phyloP scores from a whole-genome alignment of 2,888 invertebrate species.

The Acanthoscelides obtectus region DNA sequence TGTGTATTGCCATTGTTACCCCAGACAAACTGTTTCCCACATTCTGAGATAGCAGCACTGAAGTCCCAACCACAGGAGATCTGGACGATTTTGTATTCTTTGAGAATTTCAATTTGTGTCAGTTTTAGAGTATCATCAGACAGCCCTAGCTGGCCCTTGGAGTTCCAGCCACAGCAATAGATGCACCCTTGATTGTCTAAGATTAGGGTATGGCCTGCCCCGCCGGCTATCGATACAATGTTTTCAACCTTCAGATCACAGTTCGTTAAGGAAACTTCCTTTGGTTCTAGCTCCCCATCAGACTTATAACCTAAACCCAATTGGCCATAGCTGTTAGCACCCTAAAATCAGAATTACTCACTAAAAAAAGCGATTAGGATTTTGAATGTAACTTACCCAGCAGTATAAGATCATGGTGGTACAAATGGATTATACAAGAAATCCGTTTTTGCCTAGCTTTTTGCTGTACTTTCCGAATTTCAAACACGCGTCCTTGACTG shows the following conservation, averaged over 20 bases:
- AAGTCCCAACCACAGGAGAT: conserved; percentile 80
- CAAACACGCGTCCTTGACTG: conserved; percentile 28
- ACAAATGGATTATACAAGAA: conserved; percentile 7
- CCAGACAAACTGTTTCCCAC: conserved; percentile 71
- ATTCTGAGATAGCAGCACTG: conserved; percentile 67
- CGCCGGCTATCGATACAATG: conserved; percentile 64
- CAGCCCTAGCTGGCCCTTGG: conserved; percentile 66
- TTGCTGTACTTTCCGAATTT: conserved; percentile 17
- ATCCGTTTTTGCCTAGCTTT: conserved; percentile 23
- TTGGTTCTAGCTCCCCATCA: conserved; percentile 63
- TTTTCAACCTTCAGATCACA: conserved; percentile 44
- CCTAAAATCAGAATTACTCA: conserved; percentile 49
- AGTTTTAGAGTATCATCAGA: conserved; percentile 52
- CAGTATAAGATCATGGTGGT: conserved; percentile 39
- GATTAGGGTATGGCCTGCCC: conserved; percentile 73
- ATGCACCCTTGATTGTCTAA: conserved; percentile 63
- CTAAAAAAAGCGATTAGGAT: not conserved
- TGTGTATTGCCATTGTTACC: conserved; percentile 78
- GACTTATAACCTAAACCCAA: conserved; percentile 63
- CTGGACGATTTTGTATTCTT: conserved; percentile 54
- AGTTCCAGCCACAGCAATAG: conserved; percentile 76
- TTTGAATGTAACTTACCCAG: conserved; percentile 35
- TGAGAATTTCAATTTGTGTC: conserved; percentile 57
- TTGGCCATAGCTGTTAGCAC: conserved; percentile 81
- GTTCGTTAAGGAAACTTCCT: conserved; percentile 37